phyloP scores from a whole-genome alignment of 2,113 vertebrate genomes.

The Nibea albiflora region DNA sequence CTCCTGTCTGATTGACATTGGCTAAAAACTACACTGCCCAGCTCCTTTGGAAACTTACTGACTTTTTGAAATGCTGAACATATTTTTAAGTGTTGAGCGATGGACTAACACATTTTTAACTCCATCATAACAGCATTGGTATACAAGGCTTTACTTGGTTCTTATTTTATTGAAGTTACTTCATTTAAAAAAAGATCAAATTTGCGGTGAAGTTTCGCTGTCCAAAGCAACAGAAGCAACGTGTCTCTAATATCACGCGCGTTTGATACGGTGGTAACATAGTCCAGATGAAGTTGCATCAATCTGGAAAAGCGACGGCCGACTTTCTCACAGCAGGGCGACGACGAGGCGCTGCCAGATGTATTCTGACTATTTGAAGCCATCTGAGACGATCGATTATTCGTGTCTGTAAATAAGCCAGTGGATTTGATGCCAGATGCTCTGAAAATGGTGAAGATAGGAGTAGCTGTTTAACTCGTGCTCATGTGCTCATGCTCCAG shows the following conservation, averaged over 20 bases:
- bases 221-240: not conserved
- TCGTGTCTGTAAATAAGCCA: not conserved
- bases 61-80: no score
- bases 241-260: not conserved
- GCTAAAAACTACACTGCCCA: no score
- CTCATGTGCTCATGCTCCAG: not conserved
- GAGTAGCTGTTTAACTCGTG: not conserved
- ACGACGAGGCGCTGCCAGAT: not conserved
- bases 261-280: not conserved
- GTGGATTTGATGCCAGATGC: slow-evolving; percentile 4
- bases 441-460: not conserved
- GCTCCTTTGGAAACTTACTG: no score
- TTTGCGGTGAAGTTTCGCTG: not conserved
- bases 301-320: not conserved
- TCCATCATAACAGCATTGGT: no score
- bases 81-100: not conserved
- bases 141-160: not conserved
- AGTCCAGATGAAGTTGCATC: slow-evolving; percentile 1
- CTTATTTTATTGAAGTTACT: not conserved
- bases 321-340: no score
- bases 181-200: not conserved
- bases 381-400: slow-evolving; percentile 1
- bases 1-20: no score
- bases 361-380: not conserved
- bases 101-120: not conserved